phyloP scores from a whole-genome alignment of 2,797 vertebrate genomes.

The Scolopax bukidnonensis region DNA sequence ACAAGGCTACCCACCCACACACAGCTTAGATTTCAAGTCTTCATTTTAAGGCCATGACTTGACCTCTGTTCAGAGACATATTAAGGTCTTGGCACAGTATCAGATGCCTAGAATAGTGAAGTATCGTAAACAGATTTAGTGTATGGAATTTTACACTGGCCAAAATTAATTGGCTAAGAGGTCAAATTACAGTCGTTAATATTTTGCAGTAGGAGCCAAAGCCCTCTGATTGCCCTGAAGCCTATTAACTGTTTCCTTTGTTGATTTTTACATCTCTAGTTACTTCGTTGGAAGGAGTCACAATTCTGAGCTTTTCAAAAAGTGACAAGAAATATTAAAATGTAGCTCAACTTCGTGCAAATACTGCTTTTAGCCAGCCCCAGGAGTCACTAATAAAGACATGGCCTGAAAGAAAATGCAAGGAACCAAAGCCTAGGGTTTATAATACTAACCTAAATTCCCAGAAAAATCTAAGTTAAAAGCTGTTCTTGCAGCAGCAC shows the following conservation, averaged over 20 bases:
- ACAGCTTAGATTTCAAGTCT: conserved; percentile 71
- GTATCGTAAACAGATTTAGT: conserved; percentile 76
- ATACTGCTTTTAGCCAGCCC: neutral
- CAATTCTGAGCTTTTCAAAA: neutral
- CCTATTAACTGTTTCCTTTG: conserved; percentile 47
- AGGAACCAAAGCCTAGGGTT: accelerated
- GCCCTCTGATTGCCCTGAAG: conserved; percentile 12
- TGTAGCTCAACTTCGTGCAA: neutral
- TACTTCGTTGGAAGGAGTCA: neutral
- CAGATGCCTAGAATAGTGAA: conserved; percentile 75
- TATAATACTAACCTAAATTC: neutral
- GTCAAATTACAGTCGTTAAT: conserved; percentile 73
- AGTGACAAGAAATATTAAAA: neutral
- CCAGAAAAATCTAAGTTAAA: neutral
- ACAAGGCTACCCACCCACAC: conserved; percentile 64
- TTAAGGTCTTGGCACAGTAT: conserved; percentile 72
- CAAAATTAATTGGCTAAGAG: conserved; percentile 76
- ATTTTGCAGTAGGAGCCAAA: conserved; percentile 66
- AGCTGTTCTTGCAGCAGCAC: neutral
- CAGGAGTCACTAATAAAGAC: neutral
- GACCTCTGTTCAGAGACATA: conserved; percentile 66
- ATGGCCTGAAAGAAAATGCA: neutral
- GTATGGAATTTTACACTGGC: conserved; percentile 76
- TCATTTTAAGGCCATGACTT: conserved; percentile 71
- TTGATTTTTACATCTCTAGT: conserved; percentile 5